Base-by-base conservation (phyloP, 2,888 invertebrate species). In the Pegoplata infirma region DNA sequence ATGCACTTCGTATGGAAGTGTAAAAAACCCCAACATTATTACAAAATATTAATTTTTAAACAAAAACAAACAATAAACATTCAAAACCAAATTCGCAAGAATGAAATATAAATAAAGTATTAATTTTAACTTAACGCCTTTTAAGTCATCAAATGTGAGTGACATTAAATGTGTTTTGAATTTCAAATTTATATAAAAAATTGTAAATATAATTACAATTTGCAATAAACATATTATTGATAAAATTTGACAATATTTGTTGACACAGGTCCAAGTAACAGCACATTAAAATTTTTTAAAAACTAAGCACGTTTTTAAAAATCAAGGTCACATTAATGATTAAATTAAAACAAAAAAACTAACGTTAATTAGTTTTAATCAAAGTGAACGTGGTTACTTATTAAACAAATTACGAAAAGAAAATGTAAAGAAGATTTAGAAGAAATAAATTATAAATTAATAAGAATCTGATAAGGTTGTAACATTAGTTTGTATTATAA, bases 111-210 rank as follows among this genome's bases (percentile, higher is more conserved):
- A 28, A 49, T 1, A 55, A 19, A 71, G 55, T 32, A 3, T n/a
- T 25, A 47, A 2, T 23, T 59, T 59, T 14, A 16, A n/a, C n/a
- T 36, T 59, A 56, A 40, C 53, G 16, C 25, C 58, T 59, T 53
- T 25, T 14, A 51, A 44, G 47, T 10, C 12, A 28, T 32, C 23
- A 17, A 59, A 49, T 19, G 28, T 28, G 68, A 53, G 3, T 77
- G 73, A 58, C 51, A 63, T 36, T 67, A 68, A 63, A 44, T 63
- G 66, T 46, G 68, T 17, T 7, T 53, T 21, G 73, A 77, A 64
- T 73, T 55, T 56, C 44, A 44, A 46, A 68, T 23, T 5, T n/a
- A 40, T n/a, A n/a, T n/a, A n/a, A n/a, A n/a, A 17, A 40, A 8
- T 32, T 16, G 10, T 36, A 58, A 49, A 19, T 19, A 63, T 17